Conservation (phyloP, 2,113 vertebrate genomes). For the Psammodynastes pulverulentus region DNA sequence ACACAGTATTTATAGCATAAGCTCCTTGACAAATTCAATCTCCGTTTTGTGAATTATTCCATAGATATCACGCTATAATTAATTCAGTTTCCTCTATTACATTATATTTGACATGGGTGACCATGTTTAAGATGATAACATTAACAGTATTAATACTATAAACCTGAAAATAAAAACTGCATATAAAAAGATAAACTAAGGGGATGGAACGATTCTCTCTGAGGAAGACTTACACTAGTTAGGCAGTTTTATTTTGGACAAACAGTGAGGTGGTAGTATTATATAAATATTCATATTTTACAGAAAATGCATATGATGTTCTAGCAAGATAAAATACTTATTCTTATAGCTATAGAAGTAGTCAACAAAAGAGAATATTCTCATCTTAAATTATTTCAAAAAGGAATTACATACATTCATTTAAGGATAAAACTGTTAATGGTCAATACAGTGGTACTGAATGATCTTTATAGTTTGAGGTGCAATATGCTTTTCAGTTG, state of each 20-base stretch:
- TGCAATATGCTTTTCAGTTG: neutral
- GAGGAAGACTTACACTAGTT: neutral
- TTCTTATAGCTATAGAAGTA: neutral
- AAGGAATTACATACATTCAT: neutral
- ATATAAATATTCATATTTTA: neutral
- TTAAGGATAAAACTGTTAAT: neutral
- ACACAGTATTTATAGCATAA: too few species aligned
- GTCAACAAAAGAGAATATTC: neutral
- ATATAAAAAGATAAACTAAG: neutral
- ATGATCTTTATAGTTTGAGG: neutral
- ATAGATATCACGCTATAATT: too few species aligned
- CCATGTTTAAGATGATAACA: too few species aligned
- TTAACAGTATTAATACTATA: too few species aligned
- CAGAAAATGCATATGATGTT: neutral
- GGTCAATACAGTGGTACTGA: neutral
- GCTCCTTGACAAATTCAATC: neutral
- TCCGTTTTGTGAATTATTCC: neutral
- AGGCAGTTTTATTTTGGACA: neutral
- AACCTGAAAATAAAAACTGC: too few species aligned
- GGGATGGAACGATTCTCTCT: neutral
- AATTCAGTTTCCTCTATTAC: neutral
- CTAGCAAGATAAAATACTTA: neutral
- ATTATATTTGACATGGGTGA: neutral
- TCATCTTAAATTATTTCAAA: neutral
- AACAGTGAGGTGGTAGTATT: neutral